Conservation (phyloP, 2,888 invertebrate genomes). For the Biston betularia region DNA sequence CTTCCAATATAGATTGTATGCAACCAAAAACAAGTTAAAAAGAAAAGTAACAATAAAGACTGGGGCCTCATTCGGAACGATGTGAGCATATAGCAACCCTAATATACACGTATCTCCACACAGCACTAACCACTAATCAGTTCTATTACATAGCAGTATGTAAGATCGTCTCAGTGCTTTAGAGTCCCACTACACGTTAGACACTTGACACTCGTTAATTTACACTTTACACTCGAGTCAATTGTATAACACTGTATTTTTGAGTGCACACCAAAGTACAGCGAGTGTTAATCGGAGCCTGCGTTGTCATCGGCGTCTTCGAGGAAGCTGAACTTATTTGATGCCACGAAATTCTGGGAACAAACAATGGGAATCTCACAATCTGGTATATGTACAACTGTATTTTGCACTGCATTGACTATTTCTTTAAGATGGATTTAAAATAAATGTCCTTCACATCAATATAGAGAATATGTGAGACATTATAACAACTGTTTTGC, state of each 20-base stretch:
- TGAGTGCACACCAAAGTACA: slow-evolving; percentile 54
- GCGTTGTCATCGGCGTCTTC: slow-evolving; percentile 88
- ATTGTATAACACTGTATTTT: slow-evolving; percentile 64
- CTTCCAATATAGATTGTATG: slow-evolving; percentile 34
- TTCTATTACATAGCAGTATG: slow-evolving; percentile 76
- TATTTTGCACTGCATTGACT: not conserved
- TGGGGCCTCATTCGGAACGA: slow-evolving; percentile 76
- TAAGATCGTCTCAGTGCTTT: slow-evolving; percentile 69
- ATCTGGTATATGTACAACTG: no score
- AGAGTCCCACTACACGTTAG: slow-evolving; percentile 66
- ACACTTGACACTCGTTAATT: slow-evolving; percentile 78
- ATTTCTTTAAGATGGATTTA: not conserved
- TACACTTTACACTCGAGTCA: slow-evolving; percentile 83
- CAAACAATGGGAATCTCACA: slow-evolving; percentile 23
- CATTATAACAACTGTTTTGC: no score
- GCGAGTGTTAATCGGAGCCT: slow-evolving; percentile 72
- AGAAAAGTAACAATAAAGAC: slow-evolving; percentile 61
- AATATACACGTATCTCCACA: slow-evolving; percentile 71
- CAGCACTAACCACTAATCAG: slow-evolving; percentile 75
- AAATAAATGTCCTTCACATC: no score
- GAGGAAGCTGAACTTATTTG: slow-evolving; percentile 92
- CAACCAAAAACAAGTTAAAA: not conserved
- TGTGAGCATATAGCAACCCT: slow-evolving; percentile 72
- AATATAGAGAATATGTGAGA: no score
- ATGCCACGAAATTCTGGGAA: slow-evolving; percentile 90